Evolutionary conservation across 2,797 vertebrate species (phyloP).

Genomic region (Morelia viridis): DNA sequence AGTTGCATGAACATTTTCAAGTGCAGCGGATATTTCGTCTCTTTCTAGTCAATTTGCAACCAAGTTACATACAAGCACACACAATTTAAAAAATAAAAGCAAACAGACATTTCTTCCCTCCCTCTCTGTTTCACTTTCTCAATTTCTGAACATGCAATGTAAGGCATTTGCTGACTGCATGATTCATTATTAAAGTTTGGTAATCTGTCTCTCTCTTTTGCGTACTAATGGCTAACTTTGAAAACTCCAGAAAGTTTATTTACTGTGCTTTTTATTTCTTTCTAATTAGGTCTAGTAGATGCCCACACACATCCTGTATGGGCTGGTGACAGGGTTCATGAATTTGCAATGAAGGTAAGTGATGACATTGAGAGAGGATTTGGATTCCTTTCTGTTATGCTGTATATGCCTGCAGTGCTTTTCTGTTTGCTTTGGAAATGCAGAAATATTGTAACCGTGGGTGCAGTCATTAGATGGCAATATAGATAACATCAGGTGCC

Average conservation of each 20-base stretch:
- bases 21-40: not conserved
- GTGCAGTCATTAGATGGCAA: not conserved
- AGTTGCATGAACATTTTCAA: not conserved
- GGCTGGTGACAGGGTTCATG: conserved; percentile 95
- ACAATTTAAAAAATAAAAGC: not conserved
- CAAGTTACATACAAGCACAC: not conserved
- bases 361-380: conserved; percentile 4
- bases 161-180: not conserved
- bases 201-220: not conserved
- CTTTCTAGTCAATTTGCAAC: not conserved
- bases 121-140: not conserved
- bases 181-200: not conserved
- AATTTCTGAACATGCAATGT: not conserved
- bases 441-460: not conserved
- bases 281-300: conserved; percentile 86
- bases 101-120: not conserved
- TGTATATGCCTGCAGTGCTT: not conserved
- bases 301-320: conserved; percentile 97
- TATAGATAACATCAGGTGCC: not conserved
- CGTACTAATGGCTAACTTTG: not conserved
- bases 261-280: conserved; percentile 1
- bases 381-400: not conserved
- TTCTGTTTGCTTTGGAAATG: not conserved
- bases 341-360: conserved; percentile 97
- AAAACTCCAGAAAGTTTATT: conserved; percentile 16